Base-by-base conservation (phyloP, 2,113 vertebrate genomes). In the Oostethus manadensis region DNA sequence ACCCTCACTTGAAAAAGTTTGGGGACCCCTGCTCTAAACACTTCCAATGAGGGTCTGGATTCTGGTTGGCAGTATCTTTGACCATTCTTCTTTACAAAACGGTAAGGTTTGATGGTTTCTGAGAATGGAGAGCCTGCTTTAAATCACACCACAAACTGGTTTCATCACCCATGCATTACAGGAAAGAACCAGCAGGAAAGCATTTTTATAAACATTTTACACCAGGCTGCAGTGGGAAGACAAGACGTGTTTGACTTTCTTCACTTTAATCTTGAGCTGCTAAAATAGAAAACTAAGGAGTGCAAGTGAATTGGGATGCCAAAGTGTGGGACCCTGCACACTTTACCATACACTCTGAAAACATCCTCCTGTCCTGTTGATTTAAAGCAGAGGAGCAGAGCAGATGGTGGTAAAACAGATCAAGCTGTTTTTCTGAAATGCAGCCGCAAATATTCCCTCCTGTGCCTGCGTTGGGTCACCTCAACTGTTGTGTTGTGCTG, bases 331-430 rank as follows among this genome's bases (percentile, higher is more conserved):
- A 61, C 54, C 61, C 59, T 13, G 62, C 58, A 70, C 64, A 40
- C 50, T 56, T 70, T 51, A 42, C 74, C 51, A 44, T 47, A 33
- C 15, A 10, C 23, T 13, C 51, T 68, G 58, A 69, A 55, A 56
- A 51, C 48, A 63, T 71, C 56, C 59, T 81, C 56, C 74, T 60
- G 71, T 60, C 80, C 62, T 71, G 72, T 29, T 75, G 62, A 68
- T 78, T 80, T 62, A 68, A 47, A 63, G 51, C 57, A 38, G 59
- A 64, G 66, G 64, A 66, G 56, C 2, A 22, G 51, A 71, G 71
- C 85, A 89, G 83, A 79, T 83, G 84, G 76, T 54, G 58, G 53
- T 56, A 72, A n/a, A 80, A 80, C 68, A 74, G 70, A 58, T 68
- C 69, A 74, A 67, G 72, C 77, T 75, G 78, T 62, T 78, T 38